Conservation (phyloP, 2,113 vertebrate genomes). For the Corythornis vintsioides region DNA sequence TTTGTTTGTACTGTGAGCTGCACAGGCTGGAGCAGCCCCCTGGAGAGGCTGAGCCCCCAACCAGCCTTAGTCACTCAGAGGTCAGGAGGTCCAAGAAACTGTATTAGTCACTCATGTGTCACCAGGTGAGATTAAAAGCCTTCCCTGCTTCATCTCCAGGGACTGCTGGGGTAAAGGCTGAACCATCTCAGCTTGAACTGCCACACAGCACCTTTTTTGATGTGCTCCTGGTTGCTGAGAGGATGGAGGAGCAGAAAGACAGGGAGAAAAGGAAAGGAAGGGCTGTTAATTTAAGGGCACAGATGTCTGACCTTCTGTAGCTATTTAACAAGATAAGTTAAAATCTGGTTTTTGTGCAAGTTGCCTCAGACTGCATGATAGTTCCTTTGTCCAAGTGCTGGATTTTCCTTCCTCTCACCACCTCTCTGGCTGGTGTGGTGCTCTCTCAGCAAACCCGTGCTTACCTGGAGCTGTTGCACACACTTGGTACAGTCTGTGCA, state of each 20-base stretch:
- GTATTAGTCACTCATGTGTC: constrained; percentile 59
- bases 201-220: constrained; percentile 44
- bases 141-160: constrained; percentile 40
- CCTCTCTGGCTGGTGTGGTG: background rate
- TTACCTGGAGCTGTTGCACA: background rate
- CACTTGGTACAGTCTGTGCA: background rate
- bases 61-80: constrained; percentile 4
- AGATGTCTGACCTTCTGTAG: background rate
- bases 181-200: constrained; percentile 22
- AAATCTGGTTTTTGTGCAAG: background rate
- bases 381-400: background rate
- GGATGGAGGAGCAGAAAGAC: constrained; percentile 13
- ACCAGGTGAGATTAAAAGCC: constrained; percentile 60
- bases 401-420: background rate
- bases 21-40: constrained; percentile 5
- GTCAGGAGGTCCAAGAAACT: constrained; percentile 60
- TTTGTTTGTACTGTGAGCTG: background rate
- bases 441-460: background rate
- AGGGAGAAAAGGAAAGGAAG: background rate
- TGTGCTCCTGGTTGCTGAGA: constrained; percentile 52
- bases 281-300: constrained; percentile 3
- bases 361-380: background rate
- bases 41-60: constrained; percentile 11
- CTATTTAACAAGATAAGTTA: background rate
- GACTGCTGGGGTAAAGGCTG: constrained; percentile 12